Evolutionary conservation across 2,888 invertebrate species (phyloP), one percentile per base, ranked within the genome.

Genomic region (Cremastobaeus sp.): DNA sequence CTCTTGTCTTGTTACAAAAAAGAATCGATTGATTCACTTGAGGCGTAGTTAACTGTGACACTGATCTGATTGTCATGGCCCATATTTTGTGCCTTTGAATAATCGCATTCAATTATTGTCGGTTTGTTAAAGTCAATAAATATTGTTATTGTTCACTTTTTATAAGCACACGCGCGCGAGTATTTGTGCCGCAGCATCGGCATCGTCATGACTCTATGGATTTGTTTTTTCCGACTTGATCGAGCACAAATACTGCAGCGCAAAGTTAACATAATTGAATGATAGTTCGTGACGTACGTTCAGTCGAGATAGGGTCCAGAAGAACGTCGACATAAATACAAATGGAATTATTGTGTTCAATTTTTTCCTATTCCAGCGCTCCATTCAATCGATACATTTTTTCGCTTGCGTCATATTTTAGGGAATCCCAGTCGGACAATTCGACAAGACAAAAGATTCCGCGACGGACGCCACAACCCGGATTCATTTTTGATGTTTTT

Each of bases 121-220:
- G 32, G 18, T 65, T 39, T 35, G 47, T 65, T 65, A 39, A 65
- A 65, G 47, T 48, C 47, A 55, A 65, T 52, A 64, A 65, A 54
- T 21, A 47, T 30, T 54, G 37, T 25, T 37, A 54, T 64, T 65
- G 32, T 32, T 32, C 21, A 25, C 3, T 25, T 59, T 47, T 47
- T 48, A 45, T 28, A 59, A 14, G n/a, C 9, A 32, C 14, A 14
- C 17, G 30, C 4, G 11, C 43, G 21, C 3, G 20, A 14, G 14
- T 12, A 52, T 52, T 52, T 35, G 18, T n/a, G 12, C n/a, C 34
- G 35, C 21, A 15, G 12, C 5, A 30, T 60, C 21, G 6, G 21
- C 20, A 62, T 50, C 12, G 34, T 3, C 17, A 32, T 34, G 12
- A 41, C 21, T 64, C 34, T 64, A 50, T 52, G 30, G 35, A 52